Evolutionary conservation across 37 sponge, comb jelly and placozoan genomes (phyloP), one percentile per base, ranked within the genome.

Genomic region (Theonella swinhoei): DNA sequence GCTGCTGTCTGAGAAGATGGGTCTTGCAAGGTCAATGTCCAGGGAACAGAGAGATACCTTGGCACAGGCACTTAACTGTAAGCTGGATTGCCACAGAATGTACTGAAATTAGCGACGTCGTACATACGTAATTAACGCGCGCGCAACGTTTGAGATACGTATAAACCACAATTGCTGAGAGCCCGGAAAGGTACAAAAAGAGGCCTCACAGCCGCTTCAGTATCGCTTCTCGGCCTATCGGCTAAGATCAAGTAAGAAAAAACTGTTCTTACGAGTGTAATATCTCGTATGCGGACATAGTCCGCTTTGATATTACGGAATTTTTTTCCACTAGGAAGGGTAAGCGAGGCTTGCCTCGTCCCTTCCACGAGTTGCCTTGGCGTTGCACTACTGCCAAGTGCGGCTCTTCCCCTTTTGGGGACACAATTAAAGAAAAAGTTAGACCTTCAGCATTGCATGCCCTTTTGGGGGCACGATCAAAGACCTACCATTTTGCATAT

Each of bases 321-420:
- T n/a, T n/a, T 47, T 47, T 47, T 47, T 47, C 11, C 7, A 14
- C 54, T 14, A 47, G 54, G 54, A 47, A 47, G 54, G 54, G 54
- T 47, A 17, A 47, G 54, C 54, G 77, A 60, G 42, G 77, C 77
- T 76, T 76, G 77, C 77, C 42, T 76, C 77, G 62, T 61, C 61
- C 61, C 42, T 59, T 42, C 77, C 63, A 59, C 77, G 77, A 61
- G 77, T 76, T 59, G 77, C 77, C 62, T 42, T 59, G 34, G 77
- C 42, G 33, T 76, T 76, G 77, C 77, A 76, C 61, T 76, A 76
- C 77, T 1, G 29, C 77, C 42, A 32, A 33, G 77, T 76, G 77
- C 37, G 77, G 77, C 77, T 61, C 77, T 60, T 76, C 76, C 77
- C 61, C 77, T 59, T 60, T 5, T 26, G 77, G 77, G 77, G 62